These are phyloP conservation scores for Platichthys flesus DNA, from an alignment of 2,113 vertebrate species.

Conservation along the genomic window DNA sequence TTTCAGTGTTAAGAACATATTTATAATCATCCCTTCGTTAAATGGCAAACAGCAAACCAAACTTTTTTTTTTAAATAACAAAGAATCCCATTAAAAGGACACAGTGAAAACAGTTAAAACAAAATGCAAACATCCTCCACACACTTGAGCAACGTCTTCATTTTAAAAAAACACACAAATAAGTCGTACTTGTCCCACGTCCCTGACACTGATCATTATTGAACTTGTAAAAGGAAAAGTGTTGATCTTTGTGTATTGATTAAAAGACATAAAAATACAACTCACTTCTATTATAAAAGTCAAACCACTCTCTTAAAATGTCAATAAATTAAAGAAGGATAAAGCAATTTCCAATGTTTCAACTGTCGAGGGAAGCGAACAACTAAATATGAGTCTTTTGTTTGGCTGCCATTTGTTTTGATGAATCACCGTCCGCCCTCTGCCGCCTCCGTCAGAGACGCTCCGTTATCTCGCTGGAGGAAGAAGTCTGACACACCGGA, in stretches of 20 bases:
- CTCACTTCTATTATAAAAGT: neutral
- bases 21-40: too few relatives aligned
- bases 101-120: neutral
- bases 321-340: slow-evolving; percentile 14
- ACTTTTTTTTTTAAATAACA: neutral
- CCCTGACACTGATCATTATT: neutral
- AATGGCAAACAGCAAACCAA: neutral
- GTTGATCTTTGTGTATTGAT: neutral
- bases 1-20: too few relatives aligned
- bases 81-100: neutral
- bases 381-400: slow-evolving; percentile 54
- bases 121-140: slow-evolving; percentile 1
- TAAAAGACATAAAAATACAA: too few relatives aligned
- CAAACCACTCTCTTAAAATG: slow-evolving; percentile 15
- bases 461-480: slow-evolving; percentile 32
- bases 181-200: neutral
- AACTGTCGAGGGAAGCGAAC: slow-evolving; percentile 12
- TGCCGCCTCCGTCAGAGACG: slow-evolving; percentile 29
- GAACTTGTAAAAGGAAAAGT: neutral
- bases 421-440: slow-evolving; percentile 44
- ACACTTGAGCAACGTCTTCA: neutral
- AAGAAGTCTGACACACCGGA: slow-evolving; percentile 30
- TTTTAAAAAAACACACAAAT: neutral
- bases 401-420: slow-evolving; percentile 45
- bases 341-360: slow-evolving; percentile 4